These are phyloP conservation scores for pig (Sus scrofa) DNA, from an alignment of 2,113 vertebrate species.

Conservation along the genomic window DNA sequence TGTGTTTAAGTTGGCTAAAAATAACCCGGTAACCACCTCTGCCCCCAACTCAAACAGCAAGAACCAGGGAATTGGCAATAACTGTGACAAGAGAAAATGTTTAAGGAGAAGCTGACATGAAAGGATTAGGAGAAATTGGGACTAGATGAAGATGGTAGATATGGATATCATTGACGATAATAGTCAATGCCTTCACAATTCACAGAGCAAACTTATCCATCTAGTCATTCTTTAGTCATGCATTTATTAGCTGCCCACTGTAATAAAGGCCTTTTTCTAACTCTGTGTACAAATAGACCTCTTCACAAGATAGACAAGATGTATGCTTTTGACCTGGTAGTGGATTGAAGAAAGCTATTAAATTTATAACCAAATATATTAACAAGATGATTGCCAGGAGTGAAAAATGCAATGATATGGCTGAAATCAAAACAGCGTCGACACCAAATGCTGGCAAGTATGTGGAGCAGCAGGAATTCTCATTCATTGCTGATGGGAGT, in stretches of 20 bases:
- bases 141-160: background rate
- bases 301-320: background rate
- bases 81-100: background rate
- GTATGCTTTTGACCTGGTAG: background rate
- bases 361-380: background rate
- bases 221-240: background rate
- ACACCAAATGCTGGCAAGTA: background rate
- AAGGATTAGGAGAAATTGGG: background rate
- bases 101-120: background rate
- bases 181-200: background rate
- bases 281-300: background rate
- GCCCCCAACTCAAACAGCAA: background rate
- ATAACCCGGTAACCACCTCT: background rate
- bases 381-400: background rate
- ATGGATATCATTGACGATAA: background rate
- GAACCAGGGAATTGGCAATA: background rate
- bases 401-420: background rate
- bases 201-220: background rate
- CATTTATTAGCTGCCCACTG: background rate
- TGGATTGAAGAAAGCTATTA: background rate
- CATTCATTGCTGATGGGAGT: background rate
- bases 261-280: background rate
- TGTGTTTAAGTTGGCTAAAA: constrained; percentile 36
- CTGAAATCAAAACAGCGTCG: background rate
- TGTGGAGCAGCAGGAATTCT: background rate